Conservation (phyloP, 2,113 vertebrate genomes). For the Lathamus discolor region DNA sequence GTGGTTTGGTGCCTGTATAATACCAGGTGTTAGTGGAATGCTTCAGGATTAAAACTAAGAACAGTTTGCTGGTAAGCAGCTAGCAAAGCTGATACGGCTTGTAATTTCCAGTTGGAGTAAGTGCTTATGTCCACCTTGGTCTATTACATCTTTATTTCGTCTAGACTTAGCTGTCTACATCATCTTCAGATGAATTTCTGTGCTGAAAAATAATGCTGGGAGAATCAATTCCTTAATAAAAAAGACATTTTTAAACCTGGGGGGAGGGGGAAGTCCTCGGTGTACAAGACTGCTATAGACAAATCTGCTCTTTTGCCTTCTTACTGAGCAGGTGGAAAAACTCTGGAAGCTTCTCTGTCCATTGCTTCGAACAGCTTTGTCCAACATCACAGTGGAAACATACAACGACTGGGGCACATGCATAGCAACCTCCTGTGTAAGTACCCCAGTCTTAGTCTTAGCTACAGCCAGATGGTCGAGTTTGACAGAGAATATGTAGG, state of each 20-base stretch:
- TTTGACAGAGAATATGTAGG: neutral
- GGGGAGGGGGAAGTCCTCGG: neutral
- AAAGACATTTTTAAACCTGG: neutral
- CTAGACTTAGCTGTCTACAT: neutral
- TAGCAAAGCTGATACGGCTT: neutral
- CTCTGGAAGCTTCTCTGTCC: slow-evolving; percentile 93
- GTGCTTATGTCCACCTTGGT: neutral
- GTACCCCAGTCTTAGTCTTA: slow-evolving; percentile 22
- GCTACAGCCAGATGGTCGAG: neutral
- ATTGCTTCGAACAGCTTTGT: slow-evolving; percentile 88
- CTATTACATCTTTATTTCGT: neutral
- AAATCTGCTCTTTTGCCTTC: neutral
- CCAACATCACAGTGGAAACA: slow-evolving; percentile 94
- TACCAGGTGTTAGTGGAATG: neutral
- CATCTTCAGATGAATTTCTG: neutral
- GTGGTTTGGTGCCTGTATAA: neutral
- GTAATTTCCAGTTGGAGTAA: neutral
- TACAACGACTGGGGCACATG: slow-evolving; percentile 97
- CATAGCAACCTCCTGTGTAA: slow-evolving; percentile 95
- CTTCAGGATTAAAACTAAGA: neutral
- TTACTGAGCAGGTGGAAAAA: slow-evolving; percentile 83
- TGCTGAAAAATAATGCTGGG: neutral
- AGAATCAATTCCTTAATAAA: neutral
- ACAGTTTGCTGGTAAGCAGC: neutral
- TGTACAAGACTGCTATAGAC: neutral